A percentile compares a stretch with the other conserved stretches of the same genome.
Conservation (phyloP, 2,113 vertebrate genomes). For the Onychostruthus taczanowskii region DNA sequence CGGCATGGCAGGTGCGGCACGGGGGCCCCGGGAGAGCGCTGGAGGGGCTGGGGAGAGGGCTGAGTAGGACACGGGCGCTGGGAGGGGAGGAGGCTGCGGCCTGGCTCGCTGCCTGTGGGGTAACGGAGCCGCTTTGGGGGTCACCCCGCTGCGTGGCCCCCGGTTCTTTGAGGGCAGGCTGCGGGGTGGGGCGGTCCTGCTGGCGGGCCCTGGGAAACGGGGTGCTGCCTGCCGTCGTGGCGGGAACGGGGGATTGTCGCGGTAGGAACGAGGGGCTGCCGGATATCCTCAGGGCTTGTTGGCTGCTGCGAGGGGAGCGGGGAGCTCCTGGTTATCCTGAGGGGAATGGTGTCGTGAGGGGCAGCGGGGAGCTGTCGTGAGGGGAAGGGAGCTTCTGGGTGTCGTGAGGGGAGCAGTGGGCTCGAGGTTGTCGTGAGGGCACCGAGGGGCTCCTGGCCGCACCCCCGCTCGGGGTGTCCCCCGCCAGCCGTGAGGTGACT, state of each 20-base stretch:
- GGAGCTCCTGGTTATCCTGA: fast-evolving
- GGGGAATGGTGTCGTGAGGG: not conserved
- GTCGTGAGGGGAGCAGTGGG: not conserved
- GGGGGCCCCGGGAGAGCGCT: no score
- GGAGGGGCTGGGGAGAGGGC: not conserved
- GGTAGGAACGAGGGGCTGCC: not conserved
- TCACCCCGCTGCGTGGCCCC: no score
- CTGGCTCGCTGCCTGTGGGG: not conserved
- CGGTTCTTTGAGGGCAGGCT: not conserved
- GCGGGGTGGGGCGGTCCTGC: not conserved
- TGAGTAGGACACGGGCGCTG: not conserved
- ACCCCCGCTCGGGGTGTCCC: not conserved
- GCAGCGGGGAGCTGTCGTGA: not conserved
- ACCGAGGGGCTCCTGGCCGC: not conserved
- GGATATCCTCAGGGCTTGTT: not conserved
- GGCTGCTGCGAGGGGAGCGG: not conserved
- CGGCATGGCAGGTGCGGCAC: not conserved
- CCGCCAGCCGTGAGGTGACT: fast-evolving
- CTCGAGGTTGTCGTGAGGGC: not conserved
- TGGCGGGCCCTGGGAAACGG: not conserved
- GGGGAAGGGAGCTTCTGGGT: not conserved
- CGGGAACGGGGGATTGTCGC: not conserved
- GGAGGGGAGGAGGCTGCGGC: not conserved
- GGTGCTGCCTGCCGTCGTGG: not conserved
- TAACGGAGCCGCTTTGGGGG: not conserved